A percentile compares a stretch with the other conserved stretches of the same genome.
phyloP scores from a whole-genome alignment of 2,113 vertebrate species.

The Cheilinus undulatus region DNA sequence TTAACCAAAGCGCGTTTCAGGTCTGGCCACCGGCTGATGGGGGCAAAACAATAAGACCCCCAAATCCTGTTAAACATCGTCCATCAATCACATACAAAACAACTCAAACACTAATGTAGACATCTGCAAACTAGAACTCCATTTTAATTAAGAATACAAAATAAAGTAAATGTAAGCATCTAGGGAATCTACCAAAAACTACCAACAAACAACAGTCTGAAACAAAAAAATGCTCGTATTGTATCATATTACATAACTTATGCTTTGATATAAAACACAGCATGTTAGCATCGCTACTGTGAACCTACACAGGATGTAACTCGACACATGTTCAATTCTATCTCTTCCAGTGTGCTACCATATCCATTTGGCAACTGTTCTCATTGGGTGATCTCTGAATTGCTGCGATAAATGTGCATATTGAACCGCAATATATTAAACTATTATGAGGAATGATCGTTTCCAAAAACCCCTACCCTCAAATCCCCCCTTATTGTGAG shows the following conservation, averaged over 20 bases:
- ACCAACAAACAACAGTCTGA: conserved; percentile 60
- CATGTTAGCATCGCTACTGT: conserved; percentile 47
- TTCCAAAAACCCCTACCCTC: conserved; percentile 28
- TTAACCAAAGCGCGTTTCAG: conserved; percentile 60
- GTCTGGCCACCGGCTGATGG: conserved; percentile 39
- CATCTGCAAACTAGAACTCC: conserved; percentile 63
- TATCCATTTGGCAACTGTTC: conserved; percentile 75
- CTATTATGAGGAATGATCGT: conserved; percentile 47
- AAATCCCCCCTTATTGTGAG: conserved; percentile 43
- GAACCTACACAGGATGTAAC: conserved; percentile 44
- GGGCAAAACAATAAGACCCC: conserved; percentile 28
- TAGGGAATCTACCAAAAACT: conserved; percentile 63
- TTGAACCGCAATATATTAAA: conserved; percentile 45
- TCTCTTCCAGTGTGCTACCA: conserved; percentile 61
- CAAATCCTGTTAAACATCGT: conserved; percentile 57
- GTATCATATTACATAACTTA: conserved; percentile 43
- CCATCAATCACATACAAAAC: conserved; percentile 66
- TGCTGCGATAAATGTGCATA: conserved; percentile 58
- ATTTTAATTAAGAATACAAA: conserved; percentile 61
- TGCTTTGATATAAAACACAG: conserved; percentile 63
- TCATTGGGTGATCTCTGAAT: conserved; percentile 41
- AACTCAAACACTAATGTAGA: conserved; percentile 66
- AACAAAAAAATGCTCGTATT: conserved; percentile 59
- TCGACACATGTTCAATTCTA: conserved; percentile 38
- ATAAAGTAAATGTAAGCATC: conserved; percentile 49